Evolutionary conservation across 2,113 vertebrate species (phyloP), one percentile per base, ranked within the genome.

Genomic region (Perccottus glenii): DNA sequence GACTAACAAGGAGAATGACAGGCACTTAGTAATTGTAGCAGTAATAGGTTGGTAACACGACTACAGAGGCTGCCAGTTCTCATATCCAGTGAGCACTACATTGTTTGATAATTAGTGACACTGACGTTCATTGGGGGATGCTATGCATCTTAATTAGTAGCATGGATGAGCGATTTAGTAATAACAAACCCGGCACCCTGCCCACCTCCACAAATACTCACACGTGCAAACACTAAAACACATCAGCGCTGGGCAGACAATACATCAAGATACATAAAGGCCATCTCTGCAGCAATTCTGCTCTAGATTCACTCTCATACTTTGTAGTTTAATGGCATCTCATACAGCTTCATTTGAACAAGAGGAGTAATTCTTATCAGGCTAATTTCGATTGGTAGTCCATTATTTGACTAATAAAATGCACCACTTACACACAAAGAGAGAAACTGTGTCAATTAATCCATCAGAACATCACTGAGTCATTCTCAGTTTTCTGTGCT

Each of bases 61-160:
- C 87, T 85, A 88, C 84, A 83, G 87, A 91, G 86, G 75, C 87
- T 91, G 90, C 90, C 90, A 90, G 84, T 89, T 90, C 86, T 90
- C 85, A 89, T 91, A 88, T 90, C 87, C 85, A 50, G 70, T 88
- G 85, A 91, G 85, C 83, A 86, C 81, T 89, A 88, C 90, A 90
- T 89, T 86, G 90, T 90, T 88, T 90, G 88, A 89, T 91, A 88
- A 91, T 91, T 91, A 90, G 90, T 67, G 69, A 80, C 88, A 75
- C 82, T 86, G 87, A 84, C 87, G 82, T 82, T 88, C 82, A 84
- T 84, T 75, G 83, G 85, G 87, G 86, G 82, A 85, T 67, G 88
- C 85, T 87, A 86, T 87, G 90, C 88, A 90, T 90, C 87, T 87
- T 89, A 90, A 90, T 90, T 89, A 91, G 87, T 51, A 77, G 82